phyloP scores from a whole-genome alignment of 2,113 vertebrate genomes.

The Malurus cyaneus region DNA sequence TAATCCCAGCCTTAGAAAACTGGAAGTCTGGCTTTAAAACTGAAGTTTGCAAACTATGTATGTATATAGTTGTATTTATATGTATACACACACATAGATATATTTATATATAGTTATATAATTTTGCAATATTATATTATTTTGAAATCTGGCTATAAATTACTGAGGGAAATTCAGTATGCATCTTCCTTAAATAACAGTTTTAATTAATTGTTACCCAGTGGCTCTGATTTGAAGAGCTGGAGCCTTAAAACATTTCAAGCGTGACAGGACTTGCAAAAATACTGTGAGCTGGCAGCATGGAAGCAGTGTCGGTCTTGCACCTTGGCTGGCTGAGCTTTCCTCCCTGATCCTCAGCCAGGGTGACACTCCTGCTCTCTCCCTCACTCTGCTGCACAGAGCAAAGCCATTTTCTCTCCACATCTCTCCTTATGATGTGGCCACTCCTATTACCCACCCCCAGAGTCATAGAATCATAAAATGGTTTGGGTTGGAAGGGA shows the following conservation, averaged over 20 bases:
- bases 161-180: not conserved
- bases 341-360: not conserved
- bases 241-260: not conserved
- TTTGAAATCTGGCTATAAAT: not conserved
- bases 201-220: not conserved
- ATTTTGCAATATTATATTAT: too few relatives aligned
- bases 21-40: not conserved
- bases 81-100: fast-evolving
- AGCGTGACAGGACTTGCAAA: not conserved
- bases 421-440: not conserved
- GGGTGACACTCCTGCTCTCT: not conserved
- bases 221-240: not conserved
- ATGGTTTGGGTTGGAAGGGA: not conserved
- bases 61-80: not conserved
- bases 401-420: not conserved
- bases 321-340: not conserved
- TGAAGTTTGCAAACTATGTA: not conserved
- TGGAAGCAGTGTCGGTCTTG: not conserved
- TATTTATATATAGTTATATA: not conserved
- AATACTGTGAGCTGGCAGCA: not conserved
- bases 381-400: not conserved
- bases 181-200: not conserved
- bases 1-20: not conserved
- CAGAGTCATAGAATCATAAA: not conserved
- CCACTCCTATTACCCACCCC: not conserved